Percentiles rank a stretch among this genome's conserved stretches.
Conservation (phyloP, 2,888 invertebrate species). For the Teleiodes luculella region DNA sequence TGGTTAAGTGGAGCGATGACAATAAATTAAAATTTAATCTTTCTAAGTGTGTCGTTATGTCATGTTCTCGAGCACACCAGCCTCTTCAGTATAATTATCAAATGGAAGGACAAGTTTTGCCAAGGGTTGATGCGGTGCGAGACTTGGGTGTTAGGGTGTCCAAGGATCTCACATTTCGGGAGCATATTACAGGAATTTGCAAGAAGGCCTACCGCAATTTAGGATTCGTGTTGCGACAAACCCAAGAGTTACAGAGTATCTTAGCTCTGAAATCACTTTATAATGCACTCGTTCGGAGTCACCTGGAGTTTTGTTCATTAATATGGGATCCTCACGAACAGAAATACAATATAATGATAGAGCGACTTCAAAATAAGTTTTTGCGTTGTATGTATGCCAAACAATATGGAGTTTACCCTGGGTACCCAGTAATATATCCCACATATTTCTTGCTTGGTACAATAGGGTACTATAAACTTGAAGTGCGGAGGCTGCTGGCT, state of each 20-base stretch:
- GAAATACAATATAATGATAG: not conserved
- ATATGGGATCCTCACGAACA: too few relatives aligned
- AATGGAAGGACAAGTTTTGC: too few relatives aligned
- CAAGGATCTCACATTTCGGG: not conserved
- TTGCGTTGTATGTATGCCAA: not conserved
- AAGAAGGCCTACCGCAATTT: not conserved
- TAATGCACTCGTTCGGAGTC: not conserved
- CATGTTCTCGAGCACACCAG: not conserved
- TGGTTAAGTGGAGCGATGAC: not conserved
- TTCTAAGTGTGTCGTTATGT: not conserved
- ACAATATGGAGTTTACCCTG: not conserved
- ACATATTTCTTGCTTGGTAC: too few relatives aligned
- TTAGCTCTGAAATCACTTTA: not conserved
- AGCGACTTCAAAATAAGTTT: not conserved
- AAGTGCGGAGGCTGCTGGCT: too few relatives aligned
- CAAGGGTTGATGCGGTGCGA: too few relatives aligned
- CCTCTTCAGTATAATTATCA: not conserved
- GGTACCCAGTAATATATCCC: not conserved
- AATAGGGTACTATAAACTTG: too few relatives aligned
- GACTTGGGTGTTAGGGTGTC: not conserved
- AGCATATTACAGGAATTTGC: not conserved
- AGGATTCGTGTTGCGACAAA: not conserved
- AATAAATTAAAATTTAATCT: conserved; percentile 6
- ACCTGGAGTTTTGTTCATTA: not conserved
- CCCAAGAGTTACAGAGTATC: not conserved